Percentiles rank a stretch among this genome's conserved stretches.
Evolutionary conservation across 1,140 invertebrate genomes (phyloP).

Genomic region (Portunus trituberculatus): DNA sequence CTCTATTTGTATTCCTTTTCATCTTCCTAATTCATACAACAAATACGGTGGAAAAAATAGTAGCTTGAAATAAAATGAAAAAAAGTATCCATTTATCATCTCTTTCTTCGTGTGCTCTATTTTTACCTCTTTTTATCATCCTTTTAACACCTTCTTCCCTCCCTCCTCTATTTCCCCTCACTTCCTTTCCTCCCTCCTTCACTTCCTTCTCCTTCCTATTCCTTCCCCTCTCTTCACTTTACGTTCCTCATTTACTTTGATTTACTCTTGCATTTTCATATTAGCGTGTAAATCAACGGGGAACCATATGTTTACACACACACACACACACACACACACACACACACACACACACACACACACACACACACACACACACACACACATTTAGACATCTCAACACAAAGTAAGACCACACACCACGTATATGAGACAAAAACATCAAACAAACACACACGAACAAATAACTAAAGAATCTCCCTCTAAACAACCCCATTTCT

Average conservation of each 20-base stretch:
- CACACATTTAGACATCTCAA: too few species aligned
- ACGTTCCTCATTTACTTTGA: neutral
- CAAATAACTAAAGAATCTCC: too few species aligned
- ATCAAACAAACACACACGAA: too few species aligned
- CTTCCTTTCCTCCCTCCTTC: neutral
- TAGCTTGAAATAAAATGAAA: neutral
- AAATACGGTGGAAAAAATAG: too few species aligned
- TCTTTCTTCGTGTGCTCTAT: neutral
- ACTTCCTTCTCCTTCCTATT: neutral
- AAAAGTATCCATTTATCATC: neutral
- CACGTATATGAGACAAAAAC: too few species aligned
- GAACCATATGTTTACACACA: neutral
- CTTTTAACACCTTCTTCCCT: neutral
- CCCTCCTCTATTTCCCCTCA: neutral
- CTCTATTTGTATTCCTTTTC: too few species aligned
- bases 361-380: too few species aligned
- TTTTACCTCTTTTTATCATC: neutral
- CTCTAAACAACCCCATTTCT: too few species aligned
- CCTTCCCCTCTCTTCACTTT: neutral
- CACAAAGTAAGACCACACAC: too few species aligned
- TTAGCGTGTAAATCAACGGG: neutral
- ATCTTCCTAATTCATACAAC: too few species aligned
- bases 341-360: too few species aligned
- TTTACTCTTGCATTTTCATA: neutral
- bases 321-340: too few species aligned